A percentile compares a stretch with the other conserved stretches of the same genome.
Conservation (phyloP, 1,140 invertebrate genomes). For the Dolichoris vasculosae region DNA sequence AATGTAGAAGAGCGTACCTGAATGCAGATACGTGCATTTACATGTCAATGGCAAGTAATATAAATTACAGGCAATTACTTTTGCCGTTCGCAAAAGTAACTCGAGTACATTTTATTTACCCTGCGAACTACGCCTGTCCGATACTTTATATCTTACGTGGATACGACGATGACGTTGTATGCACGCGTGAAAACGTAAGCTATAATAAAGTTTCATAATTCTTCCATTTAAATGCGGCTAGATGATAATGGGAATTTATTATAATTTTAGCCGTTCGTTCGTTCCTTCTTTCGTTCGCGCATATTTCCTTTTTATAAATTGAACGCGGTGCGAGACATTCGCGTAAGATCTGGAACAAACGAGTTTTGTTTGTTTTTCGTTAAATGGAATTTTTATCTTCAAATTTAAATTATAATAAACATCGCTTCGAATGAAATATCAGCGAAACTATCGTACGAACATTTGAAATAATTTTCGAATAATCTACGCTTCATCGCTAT, state of each 20-base stretch:
- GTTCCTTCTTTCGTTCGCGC: not conserved
- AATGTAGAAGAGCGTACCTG: constrained; percentile 59
- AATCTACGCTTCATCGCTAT: no score
- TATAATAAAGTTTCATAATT: no score
- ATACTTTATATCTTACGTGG: not conserved
- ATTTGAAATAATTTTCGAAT: no score
- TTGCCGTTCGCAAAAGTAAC: constrained; percentile 63
- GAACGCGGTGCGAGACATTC: no score
- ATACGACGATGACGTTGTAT: not conserved
- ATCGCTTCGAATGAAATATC: no score
- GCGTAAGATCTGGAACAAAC: no score
- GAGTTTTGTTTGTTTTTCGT: no score
- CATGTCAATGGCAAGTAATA: constrained; percentile 75
- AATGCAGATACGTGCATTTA: constrained; percentile 62
- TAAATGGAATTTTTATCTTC: no score
- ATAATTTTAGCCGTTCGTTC: not conserved
- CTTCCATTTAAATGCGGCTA: constrained; percentile 19
- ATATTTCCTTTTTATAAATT: not conserved
- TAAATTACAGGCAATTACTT: constrained; percentile 75
- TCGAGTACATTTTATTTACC: constrained; percentile 52
- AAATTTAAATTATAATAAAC: no score
- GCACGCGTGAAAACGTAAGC: not conserved
- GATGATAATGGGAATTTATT: constrained; percentile 22
- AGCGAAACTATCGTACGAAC: no score
- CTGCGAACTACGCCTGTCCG: not conserved